Evolutionary conservation across 2,797 vertebrate genomes (phyloP).

Genomic region (Odontamblyopus lacepedii): DNA sequence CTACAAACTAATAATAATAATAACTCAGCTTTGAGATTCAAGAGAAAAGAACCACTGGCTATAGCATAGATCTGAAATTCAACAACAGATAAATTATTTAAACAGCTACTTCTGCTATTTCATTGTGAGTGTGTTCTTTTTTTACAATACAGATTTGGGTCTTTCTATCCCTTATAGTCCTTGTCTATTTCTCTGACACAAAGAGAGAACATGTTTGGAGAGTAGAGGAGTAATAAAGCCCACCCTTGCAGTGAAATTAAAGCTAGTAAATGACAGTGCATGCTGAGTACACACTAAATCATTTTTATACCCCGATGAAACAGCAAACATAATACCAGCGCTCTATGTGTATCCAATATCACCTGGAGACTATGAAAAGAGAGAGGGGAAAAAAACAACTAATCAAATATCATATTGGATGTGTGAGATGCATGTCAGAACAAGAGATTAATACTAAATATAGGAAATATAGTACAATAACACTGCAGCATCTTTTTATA

Average conservation of each 20-base stretch:
- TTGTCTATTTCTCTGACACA: conserved; percentile 7
- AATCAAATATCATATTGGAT: conserved; percentile 80
- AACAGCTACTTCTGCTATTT: conserved; percentile 2
- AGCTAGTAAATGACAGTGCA: conserved; percentile 76
- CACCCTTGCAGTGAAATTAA: conserved; percentile 77
- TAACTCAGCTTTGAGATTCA: conserved; percentile 9
- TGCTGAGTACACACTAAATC: conserved; percentile 80
- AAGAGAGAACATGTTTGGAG: conserved; percentile 29
- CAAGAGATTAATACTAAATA: conserved; percentile 77
- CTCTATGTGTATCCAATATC: conserved; percentile 74
- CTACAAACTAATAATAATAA: conserved; percentile 6
- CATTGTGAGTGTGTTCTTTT: not conserved
- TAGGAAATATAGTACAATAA: conserved; percentile 75
- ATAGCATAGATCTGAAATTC: conserved; percentile 20
- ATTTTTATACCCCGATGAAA: conserved; percentile 82
- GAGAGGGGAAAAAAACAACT: conserved; percentile 48
- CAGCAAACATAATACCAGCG: conserved; percentile 73
- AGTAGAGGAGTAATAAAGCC: conserved; percentile 71
- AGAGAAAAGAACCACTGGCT: conserved; percentile 31
- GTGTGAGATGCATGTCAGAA: conserved; percentile 73
- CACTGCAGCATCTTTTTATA: conserved; percentile 71
- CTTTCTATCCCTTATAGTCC: conserved; percentile 11
- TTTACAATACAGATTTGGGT: conserved; percentile 9
- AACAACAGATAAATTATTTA: conserved; percentile 9
- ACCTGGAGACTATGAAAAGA: conserved; percentile 67